phyloP scores from a whole-genome alignment of 1,140 invertebrate genomes.

The Drosophila parabipectinata region DNA sequence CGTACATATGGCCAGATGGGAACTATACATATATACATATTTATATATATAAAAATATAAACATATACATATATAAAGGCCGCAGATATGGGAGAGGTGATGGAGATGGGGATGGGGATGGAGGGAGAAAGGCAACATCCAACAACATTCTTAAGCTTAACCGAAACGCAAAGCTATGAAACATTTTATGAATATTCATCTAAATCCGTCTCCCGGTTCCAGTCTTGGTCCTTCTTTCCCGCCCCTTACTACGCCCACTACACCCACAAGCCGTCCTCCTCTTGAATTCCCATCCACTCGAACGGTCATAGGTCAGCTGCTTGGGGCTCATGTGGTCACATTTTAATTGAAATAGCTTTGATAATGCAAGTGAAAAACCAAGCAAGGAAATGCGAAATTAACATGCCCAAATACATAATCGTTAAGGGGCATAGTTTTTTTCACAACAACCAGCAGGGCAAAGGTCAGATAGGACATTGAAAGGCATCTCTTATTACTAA shows the following conservation, averaged over 20 bases:
- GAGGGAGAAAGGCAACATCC: conserved; percentile 11
- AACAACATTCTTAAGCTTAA: conserved; percentile 62
- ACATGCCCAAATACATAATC: not conserved
- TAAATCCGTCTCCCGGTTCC: conserved; percentile 1
- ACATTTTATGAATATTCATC: conserved; percentile 57
- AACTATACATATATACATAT: not conserved
- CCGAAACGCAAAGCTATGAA: conserved; percentile 63
- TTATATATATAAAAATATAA: conserved; percentile 2
- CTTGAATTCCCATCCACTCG: not conserved
- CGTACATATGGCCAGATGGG: conserved; percentile 23
- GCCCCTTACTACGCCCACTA: not conserved
- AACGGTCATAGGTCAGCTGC: conserved; percentile 9
- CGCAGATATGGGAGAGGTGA: not conserved
- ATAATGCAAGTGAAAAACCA: conserved; percentile 30
- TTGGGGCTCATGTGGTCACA: conserved; percentile 34
- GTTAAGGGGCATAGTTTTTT: too few relatives aligned
- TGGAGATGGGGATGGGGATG: conserved; percentile 30
- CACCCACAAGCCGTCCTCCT: not conserved
- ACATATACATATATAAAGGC: not conserved
- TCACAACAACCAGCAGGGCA: not conserved
- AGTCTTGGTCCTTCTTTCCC: not conserved
- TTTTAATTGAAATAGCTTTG: conserved; percentile 72
- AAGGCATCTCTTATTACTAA: not conserved
- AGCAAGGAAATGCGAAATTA: conserved; percentile 7
- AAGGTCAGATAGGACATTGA: not conserved